phyloP scores from a whole-genome alignment of 2,113 vertebrate species.

The Opisthocomus hoazin region DNA sequence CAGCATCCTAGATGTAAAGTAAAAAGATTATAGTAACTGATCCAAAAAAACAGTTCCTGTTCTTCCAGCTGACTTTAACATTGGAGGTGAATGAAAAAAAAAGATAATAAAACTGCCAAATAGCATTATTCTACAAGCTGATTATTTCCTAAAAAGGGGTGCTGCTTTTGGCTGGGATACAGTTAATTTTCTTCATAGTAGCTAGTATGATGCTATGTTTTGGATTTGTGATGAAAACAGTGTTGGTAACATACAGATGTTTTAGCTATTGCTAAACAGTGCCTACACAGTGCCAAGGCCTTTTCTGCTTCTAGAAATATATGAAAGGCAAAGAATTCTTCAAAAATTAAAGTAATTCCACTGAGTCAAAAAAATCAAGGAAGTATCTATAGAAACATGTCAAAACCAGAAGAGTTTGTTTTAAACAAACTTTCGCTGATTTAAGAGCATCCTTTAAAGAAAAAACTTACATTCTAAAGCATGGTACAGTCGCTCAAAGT shows the following conservation, averaged over 20 bases:
- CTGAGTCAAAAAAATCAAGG: not conserved
- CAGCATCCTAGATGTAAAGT: not conserved
- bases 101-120: not conserved
- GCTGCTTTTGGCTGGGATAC: not conserved
- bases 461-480: slow-evolving; percentile 83
- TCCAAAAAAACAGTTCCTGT: not conserved
- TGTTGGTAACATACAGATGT: not conserved
- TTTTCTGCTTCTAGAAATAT: not conserved
- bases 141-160: not conserved
- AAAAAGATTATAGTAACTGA: not conserved
- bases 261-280: not conserved
- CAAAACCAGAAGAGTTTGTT: not conserved
- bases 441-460: not conserved
- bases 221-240: too few species aligned
- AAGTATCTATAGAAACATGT: not conserved
- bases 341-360: not conserved
- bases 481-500: slow-evolving; percentile 86
- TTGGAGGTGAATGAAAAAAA: not conserved
- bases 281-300: not conserved
- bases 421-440: not conserved
- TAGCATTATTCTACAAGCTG: not conserved
- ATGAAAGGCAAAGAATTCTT: not conserved
- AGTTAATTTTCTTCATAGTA: not conserved
- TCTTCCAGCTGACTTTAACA: not conserved
- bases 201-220: not conserved